Evolutionary conservation across 2,888 invertebrate species (phyloP), one percentile per base, ranked within the genome.

Genomic region (Dastarcus helophoroides): DNA sequence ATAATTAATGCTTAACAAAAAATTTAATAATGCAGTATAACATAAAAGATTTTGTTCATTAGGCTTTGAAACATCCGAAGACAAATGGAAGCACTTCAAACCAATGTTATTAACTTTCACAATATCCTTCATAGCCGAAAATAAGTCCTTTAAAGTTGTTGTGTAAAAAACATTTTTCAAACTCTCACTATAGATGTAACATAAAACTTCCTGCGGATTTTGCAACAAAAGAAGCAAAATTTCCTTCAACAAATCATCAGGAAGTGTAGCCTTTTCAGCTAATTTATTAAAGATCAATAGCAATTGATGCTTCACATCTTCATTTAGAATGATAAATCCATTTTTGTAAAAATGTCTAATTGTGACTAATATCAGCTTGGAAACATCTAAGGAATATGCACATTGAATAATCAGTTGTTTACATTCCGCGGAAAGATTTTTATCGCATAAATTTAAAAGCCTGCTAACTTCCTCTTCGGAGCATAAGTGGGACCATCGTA

Each of bases 221-320:
- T 58, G 54, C 21, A 60, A 31, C 6, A 58, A 33, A 19, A 58
- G 31, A 13, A 58, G 37, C 22, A 47, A 36, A 8, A 58, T 36
- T 8, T 54, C 43, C 36, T 44, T 47, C n/a, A 35, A 30, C 23
- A 45, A 36, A 13, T 42, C 33, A 6, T 44, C 41, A 3, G 43
- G 38, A 5, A 26, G 30, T 15, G 28, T 31, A 8, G 27, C 22
- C 15, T 32, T 14, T 30, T 38, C 32, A 11, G 44, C 41, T 5
- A 50, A 23, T 39, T 52, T 54, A 36, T 56, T 56, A 29, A 57
- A 52, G 3, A 47, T 29, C 3, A 43, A 9, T 6, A 41, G 40
- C 17, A 55, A 35, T 26, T 51, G 32, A 6, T 37, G 37, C 14
- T 44, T 36, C 11, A 48, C 36, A 23, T 48, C 40, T 26, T 40